Evolutionary conservation across 2,113 vertebrate species (phyloP).

Genomic region (Natator depressus): DNA sequence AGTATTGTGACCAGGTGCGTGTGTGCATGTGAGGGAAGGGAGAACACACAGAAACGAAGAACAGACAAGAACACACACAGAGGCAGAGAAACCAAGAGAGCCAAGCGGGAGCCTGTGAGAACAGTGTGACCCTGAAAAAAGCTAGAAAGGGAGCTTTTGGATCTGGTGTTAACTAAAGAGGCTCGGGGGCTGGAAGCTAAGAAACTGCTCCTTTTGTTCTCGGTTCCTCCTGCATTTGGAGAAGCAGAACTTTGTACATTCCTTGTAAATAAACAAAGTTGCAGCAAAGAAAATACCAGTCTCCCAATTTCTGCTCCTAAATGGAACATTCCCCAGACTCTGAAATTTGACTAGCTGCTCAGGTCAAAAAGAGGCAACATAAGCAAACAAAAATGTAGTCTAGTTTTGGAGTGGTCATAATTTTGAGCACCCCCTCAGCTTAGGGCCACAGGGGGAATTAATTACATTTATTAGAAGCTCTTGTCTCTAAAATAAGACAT

Average conservation of each 20-base stretch:
- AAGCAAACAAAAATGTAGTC: background rate
- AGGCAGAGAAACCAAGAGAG: background rate
- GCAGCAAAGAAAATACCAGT: background rate
- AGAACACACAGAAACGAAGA: background rate
- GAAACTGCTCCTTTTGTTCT: background rate
- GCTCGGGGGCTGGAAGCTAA: background rate
- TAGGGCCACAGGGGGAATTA: background rate
- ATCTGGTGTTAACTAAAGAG: background rate
- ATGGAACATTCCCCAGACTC: background rate
- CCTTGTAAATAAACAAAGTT: background rate
- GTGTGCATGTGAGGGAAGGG: background rate
- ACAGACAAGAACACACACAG: background rate
- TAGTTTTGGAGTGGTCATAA: background rate
- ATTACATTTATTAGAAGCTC: background rate
- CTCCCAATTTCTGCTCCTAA: background rate
- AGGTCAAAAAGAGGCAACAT: background rate
- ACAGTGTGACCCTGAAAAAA: background rate
- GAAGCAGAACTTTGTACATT: background rate
- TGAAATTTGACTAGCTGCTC: background rate
- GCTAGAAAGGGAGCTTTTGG: background rate
- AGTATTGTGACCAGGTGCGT: background rate
- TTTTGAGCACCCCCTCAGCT: background rate
- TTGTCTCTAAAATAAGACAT: constrained; percentile 3
- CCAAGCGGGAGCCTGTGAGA: background rate
- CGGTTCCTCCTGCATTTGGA: background rate